Base-by-base conservation (phyloP, 2,888 invertebrate genomes). In the Pogonocherus hispidulus region DNA sequence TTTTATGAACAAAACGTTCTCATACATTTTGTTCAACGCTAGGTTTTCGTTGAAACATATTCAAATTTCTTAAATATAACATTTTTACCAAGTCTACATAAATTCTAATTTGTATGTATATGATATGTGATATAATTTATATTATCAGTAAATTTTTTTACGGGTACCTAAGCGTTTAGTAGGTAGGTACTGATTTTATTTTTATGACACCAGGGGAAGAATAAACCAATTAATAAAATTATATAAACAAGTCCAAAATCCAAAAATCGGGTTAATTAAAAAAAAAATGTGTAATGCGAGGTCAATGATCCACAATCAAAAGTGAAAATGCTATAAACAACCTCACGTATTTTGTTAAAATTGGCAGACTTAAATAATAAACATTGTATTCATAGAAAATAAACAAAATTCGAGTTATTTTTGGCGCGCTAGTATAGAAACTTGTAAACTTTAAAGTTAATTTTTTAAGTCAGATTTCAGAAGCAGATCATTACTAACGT, bases 391-490 rank as follows among this genome's bases (percentile, higher is more conserved):
- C 14, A 41, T 41, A 41, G 41, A 41, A 41, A 41, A 41, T 41
- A 41, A 41, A 41, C 41, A 41, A 41, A 41, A 41, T n/a, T 4
- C 41, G n/a, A 14, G 41, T 41, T 41, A 41, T 47, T 47, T 47
- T 47, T 19, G 22, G 47, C 16, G 5, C 14, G 37, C 11, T 37
- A 16, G 14, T 41, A 27, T n/a, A 11, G 8, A 11, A 32, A 2
- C 32, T 32, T 9, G 32, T 32, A 32, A 32, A 32, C 4, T 1
- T 27, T 27, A 27, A 8, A 27, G 27, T 20, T 51, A 35, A 54
- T 32, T 54, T 54, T 54, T 32, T 19, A 54, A 54, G 19, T 47
- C 52, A 23, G 16, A 8, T 32, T 32, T 52, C n/a, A 22, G 23
- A 27, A 23, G 8, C 51, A 22, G 16, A 51, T 51, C 9, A 16